A percentile compares a stretch with the other conserved stretches of the same genome.
Conservation (phyloP, 2,113 vertebrate genomes). For the Vimba vimba region DNA sequence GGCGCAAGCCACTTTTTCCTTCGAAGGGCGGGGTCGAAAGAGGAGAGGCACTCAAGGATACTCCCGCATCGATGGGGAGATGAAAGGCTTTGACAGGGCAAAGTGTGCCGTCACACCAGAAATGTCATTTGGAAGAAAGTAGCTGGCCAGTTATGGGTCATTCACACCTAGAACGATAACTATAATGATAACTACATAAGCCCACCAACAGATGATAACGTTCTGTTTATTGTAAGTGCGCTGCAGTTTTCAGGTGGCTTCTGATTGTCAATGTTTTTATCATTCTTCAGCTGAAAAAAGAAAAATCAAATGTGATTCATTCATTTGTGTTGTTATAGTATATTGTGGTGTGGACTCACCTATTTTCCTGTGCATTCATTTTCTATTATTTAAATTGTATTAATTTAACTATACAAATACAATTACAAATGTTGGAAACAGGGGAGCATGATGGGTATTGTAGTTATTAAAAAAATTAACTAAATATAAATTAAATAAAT, state of each 20-base stretch:
- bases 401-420: neutral
- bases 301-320: neutral
- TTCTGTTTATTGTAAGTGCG: neutral
- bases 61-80: neutral
- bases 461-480: neutral
- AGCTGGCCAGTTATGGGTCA: neutral
- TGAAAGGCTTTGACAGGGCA: slow-evolving; percentile 26
- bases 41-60: slow-evolving; percentile 6
- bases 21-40: neutral
- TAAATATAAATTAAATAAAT: neutral
- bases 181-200: neutral
- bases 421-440: neutral
- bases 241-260: neutral
- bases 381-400: neutral
- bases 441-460: neutral
- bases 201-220: neutral
- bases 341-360: neutral
- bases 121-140: neutral
- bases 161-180: too few relatives aligned
- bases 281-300: neutral
- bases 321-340: neutral
- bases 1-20: slow-evolving; percentile 24
- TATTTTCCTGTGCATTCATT: neutral
- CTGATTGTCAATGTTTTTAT: neutral
- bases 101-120: slow-evolving; percentile 8